Conservation (phyloP, 2,113 vertebrate genomes). For the Lophochroa leadbeateri region DNA sequence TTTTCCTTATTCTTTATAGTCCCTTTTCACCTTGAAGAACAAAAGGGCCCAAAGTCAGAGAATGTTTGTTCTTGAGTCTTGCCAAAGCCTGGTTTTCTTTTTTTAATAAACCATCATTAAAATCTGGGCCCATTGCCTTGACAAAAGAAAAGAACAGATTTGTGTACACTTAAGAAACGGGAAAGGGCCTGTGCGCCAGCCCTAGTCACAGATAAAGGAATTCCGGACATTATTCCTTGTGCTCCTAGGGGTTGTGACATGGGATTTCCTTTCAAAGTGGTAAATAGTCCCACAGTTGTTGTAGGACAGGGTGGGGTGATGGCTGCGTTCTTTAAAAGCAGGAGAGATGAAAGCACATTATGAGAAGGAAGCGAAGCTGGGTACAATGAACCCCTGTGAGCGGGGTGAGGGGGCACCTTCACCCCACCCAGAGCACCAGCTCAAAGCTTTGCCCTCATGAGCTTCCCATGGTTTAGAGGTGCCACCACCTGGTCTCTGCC, state of each 20-base stretch:
- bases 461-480: background rate
- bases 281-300: constrained; percentile 55
- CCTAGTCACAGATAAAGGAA: constrained; percentile 77
- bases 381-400: background rate
- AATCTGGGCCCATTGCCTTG: constrained; percentile 30
- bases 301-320: background rate
- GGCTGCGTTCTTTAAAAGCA: background rate
- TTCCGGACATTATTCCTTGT: constrained; percentile 81
- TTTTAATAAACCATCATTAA: constrained; percentile 50
- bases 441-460: background rate
- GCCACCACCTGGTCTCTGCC: background rate
- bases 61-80: constrained; percentile 49
- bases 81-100: background rate
- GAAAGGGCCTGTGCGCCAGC: constrained; percentile 63
- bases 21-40: constrained; percentile 64
- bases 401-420: background rate
- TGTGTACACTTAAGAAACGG: constrained; percentile 65
- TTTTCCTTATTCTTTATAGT: constrained; percentile 52
- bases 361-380: background rate
- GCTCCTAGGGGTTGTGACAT: constrained; percentile 70
- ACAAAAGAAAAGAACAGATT: constrained; percentile 64
- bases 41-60: constrained; percentile 51
- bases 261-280: constrained; percentile 75
- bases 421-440: background rate
- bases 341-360: background rate